These are phyloP conservation scores for Ciona savignyi DNA, from an alignment of 23 tunicate genomes.

Conservation along the genomic window DNA sequence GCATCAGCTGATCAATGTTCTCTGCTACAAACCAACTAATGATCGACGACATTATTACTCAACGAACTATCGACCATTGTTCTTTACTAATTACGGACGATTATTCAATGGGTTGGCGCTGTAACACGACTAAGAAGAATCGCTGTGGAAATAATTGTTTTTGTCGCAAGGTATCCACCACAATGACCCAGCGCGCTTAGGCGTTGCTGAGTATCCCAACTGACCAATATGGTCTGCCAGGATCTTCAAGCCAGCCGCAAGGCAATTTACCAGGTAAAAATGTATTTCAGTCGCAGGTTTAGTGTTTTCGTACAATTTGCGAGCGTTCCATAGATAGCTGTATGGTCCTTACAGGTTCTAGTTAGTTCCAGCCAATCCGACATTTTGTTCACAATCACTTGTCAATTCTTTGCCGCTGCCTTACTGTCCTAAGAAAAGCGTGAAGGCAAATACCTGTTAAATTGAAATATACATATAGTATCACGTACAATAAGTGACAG, in stretches of 20 bases:
- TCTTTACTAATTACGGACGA: neutral
- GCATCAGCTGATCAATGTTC: neutral
- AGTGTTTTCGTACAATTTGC: too few species aligned
- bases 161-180: neutral
- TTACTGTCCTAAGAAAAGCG: too few species aligned
- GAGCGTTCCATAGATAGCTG: too few species aligned
- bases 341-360: too few species aligned
- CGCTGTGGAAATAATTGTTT: neutral
- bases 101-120: neutral
- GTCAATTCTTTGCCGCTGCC: too few species aligned
- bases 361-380: too few species aligned
- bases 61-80: neutral
- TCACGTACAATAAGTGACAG: too few species aligned
- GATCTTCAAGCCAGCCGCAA: neutral
- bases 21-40: neutral
- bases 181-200: neutral
- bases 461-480: too few species aligned
- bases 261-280: neutral
- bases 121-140: neutral
- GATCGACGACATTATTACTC: neutral
- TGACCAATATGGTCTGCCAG: neutral
- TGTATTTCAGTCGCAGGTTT: neutral
- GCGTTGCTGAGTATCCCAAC: neutral
- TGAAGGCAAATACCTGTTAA: too few species aligned
- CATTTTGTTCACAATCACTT: too few species aligned